Evolutionary conservation across 2,888 invertebrate species (phyloP).

Genomic region (Cosmorhoe ocellata): DNA sequence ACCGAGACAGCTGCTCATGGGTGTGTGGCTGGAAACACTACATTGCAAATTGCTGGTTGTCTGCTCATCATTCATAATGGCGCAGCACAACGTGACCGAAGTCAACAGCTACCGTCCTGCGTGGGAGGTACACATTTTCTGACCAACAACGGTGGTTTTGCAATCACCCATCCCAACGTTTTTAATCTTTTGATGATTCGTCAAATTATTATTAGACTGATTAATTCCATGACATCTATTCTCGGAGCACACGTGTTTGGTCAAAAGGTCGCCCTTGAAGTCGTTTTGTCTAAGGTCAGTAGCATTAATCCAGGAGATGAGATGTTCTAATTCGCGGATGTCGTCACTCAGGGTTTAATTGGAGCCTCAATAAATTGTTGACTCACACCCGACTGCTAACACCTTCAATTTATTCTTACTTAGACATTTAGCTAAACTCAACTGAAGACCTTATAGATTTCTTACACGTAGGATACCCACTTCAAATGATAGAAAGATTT

Average conservation of each 20-base stretch:
- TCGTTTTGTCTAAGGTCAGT: slow-evolving; percentile 8
- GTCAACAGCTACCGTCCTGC: no score
- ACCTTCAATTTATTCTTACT: slow-evolving; percentile 8
- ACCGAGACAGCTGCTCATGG: neutral
- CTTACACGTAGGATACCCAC: no score
- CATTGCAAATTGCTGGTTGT: neutral
- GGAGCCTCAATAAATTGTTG: slow-evolving; percentile 37
- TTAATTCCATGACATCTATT: no score
- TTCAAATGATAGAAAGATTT: no score
- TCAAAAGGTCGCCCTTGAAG: slow-evolving; percentile 12
- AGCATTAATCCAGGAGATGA: slow-evolving; percentile 23
- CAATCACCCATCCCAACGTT: no score
- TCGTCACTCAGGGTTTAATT: slow-evolving; percentile 38
- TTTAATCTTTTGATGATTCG: no score
- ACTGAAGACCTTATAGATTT: neutral
- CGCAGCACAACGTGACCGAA: slow-evolving; percentile 8
- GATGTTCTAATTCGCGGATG: slow-evolving; percentile 30
- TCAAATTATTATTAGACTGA: no score
- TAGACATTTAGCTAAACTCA: no score
- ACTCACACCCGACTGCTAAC: slow-evolving; percentile 20
- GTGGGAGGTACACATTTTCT: no score
- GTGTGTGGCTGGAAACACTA: no score
- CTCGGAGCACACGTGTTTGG: neutral
- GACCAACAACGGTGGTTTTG: no score
- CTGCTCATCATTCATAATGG: slow-evolving; percentile 1